Base-by-base conservation (phyloP, 2,113 vertebrate genomes). In the Suncus etruscus region DNA sequence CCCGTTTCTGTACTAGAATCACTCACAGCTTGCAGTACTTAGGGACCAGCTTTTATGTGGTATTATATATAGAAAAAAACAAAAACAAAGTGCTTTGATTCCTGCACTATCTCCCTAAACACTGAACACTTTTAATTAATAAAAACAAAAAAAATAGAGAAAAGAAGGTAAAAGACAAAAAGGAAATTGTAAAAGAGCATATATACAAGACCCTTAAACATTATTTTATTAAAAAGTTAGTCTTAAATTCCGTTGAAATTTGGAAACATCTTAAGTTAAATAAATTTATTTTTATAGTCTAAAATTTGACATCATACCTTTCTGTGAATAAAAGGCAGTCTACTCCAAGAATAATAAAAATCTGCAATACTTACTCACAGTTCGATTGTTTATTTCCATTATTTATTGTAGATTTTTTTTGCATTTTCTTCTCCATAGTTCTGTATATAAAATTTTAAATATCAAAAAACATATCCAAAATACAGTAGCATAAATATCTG, bases 401-500 rank as follows among this genome's bases (percentile, higher is more conserved):
- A 93, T 48, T 83, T 14, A 73, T 87, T 58, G 31, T 63, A 92
- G 76, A 45, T 11, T 68, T 89, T 68, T 89, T 92, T 89, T 76
- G 48, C 73, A 86, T 91, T 95, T 95, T 86, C 76, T 79, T 86
- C 77, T 80, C 72, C 86, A 90, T 80, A 86, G 92, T 74, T 90
- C 80, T 80, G 61, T 32, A 39, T 39, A 31, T 75, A 66, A 83
- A 87, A 70, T 25, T 65, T 65, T 27, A 65, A 65, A 65, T 16
- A 4, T 25, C 25, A 65, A 92, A 93, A 92, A 73, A 3, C 14
- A 47, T 14, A 92, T 78, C 54, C 86, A 22, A 68, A 2, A 0
- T 87, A 80, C 91, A 95, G 91, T 84, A 73, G 50, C 90, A 95
- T 66, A 90, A 91, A 83, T 93, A 81, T 84, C 79, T 39, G 39